These are phyloP conservation scores for Charina bottae DNA, from an alignment of 2,113 vertebrate species.

Conservation along the genomic window DNA sequence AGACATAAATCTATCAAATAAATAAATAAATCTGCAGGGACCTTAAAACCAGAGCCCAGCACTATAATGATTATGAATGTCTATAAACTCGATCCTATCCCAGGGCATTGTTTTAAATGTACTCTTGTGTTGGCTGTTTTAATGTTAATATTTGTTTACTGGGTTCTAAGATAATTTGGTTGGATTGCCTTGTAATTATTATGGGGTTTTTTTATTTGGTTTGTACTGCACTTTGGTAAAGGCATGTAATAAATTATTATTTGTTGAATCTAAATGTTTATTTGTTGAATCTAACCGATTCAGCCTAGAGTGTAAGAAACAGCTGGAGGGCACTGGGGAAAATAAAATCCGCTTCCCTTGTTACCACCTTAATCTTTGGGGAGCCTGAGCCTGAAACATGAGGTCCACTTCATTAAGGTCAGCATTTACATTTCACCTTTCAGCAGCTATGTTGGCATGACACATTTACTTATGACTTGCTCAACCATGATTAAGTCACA, in stretches of 20 bases:
- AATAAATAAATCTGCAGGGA: background rate
- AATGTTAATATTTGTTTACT: background rate
- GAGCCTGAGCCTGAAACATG: background rate
- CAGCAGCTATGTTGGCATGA: background rate
- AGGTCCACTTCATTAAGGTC: background rate
- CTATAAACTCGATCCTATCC: background rate
- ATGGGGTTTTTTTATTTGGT: background rate
- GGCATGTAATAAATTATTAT: background rate
- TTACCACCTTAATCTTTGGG: background rate
- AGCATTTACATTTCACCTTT: background rate
- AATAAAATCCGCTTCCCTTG: background rate
- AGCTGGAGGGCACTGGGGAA: background rate
- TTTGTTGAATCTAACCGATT: background rate
- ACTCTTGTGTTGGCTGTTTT: background rate
- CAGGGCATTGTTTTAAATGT: background rate
- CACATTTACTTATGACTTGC: background rate
- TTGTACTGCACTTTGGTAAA: background rate
- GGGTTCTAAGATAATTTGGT: background rate
- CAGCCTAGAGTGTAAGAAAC: background rate
- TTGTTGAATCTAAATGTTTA: background rate
- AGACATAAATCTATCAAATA: background rate
- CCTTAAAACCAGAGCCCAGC: background rate
- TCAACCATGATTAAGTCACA: background rate
- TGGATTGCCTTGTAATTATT: background rate
- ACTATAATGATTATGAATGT: background rate